phyloP scores from a whole-genome alignment of 2,888 invertebrate genomes.

The Pediacus dermestoides region DNA sequence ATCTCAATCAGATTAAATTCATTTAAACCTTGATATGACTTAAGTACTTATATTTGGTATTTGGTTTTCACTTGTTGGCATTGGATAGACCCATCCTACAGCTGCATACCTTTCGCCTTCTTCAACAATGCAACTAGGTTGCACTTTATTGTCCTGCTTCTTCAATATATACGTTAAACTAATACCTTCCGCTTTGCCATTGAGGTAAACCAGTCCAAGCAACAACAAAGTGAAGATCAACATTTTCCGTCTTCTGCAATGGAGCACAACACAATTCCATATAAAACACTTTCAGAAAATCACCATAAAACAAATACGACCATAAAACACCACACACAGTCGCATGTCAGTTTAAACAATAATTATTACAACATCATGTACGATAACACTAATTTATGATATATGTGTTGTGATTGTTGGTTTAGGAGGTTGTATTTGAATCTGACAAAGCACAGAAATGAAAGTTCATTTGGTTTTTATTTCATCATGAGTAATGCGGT shows the following conservation, averaged over 20 bases:
- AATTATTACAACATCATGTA: too few species aligned
- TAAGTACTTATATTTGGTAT: slow-evolving; percentile 36
- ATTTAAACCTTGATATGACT: background rate
- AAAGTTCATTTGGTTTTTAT: too few species aligned
- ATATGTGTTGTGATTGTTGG: too few species aligned
- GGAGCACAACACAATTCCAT: slow-evolving; percentile 6
- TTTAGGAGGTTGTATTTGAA: too few species aligned
- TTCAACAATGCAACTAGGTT: slow-evolving; percentile 42
- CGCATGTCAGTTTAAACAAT: too few species aligned
- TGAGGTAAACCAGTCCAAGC: slow-evolving; percentile 20
- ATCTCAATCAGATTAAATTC: background rate
- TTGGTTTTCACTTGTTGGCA: slow-evolving; percentile 29
- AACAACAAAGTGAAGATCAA: slow-evolving; percentile 25
- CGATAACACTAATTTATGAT: too few species aligned
- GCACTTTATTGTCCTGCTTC: slow-evolving; percentile 26
- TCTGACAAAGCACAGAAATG: too few species aligned
- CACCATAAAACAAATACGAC: slow-evolving; percentile 3
- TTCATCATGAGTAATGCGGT: too few species aligned
- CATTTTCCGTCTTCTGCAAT: slow-evolving; percentile 28
- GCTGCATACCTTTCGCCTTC: slow-evolving; percentile 40
- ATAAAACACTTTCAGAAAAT: slow-evolving; percentile 1
- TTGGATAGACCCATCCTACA: slow-evolving; percentile 42
- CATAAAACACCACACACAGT: too few species aligned
- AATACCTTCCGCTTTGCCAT: slow-evolving; percentile 21
- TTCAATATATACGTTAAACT: slow-evolving; percentile 41